phyloP scores from a whole-genome alignment of 2,797 vertebrate species.

The Lacerta viridis region DNA sequence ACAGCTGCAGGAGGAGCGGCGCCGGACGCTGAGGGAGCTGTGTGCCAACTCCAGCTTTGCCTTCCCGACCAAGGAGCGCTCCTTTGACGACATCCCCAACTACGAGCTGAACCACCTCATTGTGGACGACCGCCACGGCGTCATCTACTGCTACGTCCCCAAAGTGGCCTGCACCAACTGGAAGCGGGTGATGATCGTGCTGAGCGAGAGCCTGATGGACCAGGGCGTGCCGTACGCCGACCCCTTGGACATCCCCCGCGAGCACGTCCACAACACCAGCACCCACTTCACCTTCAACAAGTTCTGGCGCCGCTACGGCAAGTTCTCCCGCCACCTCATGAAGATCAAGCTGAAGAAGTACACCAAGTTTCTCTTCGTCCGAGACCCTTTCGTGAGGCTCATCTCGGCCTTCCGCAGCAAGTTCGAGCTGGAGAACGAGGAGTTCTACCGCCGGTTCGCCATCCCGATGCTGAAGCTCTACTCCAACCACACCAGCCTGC shows the following conservation, averaged over 20 bases:
- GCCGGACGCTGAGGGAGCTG: conserved; percentile 84
- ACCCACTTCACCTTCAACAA: conserved; percentile 97
- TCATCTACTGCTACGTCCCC: conserved; percentile 98
- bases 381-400: conserved; percentile 96
- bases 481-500: conserved; percentile 88
- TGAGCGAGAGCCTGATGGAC: conserved; percentile 91
- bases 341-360: conserved; percentile 97
- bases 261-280: conserved; percentile 92
- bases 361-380: conserved; percentile 97
- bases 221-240: conserved; percentile 90
- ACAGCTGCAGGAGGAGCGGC: conserved; percentile 85
- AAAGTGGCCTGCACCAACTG: conserved; percentile 99
- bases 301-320: conserved; percentile 96
- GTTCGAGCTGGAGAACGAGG: conserved; percentile 92
- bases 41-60: conserved; percentile 87
- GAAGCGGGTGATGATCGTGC: conserved; percentile 97
- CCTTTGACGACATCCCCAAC: conserved; percentile 97
- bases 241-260: conserved; percentile 89
- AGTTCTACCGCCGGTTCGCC: conserved; percentile 92
- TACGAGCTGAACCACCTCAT: conserved; percentile 96
- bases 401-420: conserved; percentile 98
- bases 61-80: conserved; percentile 93
- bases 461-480: conserved; percentile 91
- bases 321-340: conserved; percentile 94
- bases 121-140: conserved; percentile 94